Evolutionary conservation across 2,888 invertebrate species (phyloP), one percentile per base, ranked within the genome.

Genomic region (Poecilus cupreus): DNA sequence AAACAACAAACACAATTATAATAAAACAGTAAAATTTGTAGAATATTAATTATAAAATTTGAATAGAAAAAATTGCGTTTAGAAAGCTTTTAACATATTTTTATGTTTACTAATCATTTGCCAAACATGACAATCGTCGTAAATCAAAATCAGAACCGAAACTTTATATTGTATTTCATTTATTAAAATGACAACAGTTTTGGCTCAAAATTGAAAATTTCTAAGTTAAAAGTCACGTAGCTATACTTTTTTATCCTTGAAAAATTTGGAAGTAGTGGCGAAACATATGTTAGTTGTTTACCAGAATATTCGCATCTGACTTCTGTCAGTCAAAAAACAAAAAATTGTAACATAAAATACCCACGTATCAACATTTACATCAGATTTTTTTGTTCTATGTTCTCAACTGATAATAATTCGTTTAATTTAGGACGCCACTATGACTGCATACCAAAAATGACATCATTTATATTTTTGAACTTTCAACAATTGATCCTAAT

Each of bases 221-320:
- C 43, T 54, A 54, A 72, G 70, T 72, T 54, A 72, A 54, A 79
- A 64, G 49, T 79, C 43, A 78, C 18, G 64, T 60, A 70, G 39
- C 2, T 80, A 78, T 26, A 78, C 32, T 6, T 70, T 18, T 68
- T 79, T 51, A 81, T 64, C 81, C 80, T 81, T 81, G 81, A 75
- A 81, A 60, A 57, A 51, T 26, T 64, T 81, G 43, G 75, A 75
- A 43, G 57, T 39, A 20, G 39, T 32, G 26, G 49, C 26, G 24
- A 46, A 57, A 72, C 77, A 82, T 72, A 78, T 78, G 60, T 82
- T 78, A 49, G 76, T 74, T 78, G 74, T 72, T 82, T 77, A 77
- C 82, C 72, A 72, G 49, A 82, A 54, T 64, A 68, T 54, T 22
- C 22, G 49, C 74, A 82, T 60, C 78, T 60, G 78, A 77, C 54